Conservation (phyloP, 2,113 vertebrate genomes). For the Scolopax mira region DNA sequence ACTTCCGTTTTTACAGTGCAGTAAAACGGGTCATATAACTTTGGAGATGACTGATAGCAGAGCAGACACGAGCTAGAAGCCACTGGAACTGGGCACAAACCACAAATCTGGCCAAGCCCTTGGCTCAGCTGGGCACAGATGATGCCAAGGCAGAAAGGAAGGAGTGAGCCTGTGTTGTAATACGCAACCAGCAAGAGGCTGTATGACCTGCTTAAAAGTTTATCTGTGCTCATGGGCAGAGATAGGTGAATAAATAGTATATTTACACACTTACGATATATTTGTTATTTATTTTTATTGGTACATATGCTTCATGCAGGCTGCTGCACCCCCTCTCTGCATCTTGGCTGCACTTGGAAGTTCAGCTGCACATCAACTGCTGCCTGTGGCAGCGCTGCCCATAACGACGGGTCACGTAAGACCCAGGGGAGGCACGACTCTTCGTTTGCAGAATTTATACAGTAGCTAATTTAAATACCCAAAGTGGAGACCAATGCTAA, state of each 20-base stretch:
- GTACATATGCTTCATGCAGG: accelerated
- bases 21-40: neutral
- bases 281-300: accelerated
- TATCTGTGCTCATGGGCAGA: neutral
- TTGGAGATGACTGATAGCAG: neutral
- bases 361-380: neutral
- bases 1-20: neutral
- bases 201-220: accelerated
- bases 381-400: neutral
- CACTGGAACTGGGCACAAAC: neutral
- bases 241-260: neutral
- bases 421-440: neutral
- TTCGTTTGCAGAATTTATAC: neutral
- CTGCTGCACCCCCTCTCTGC: neutral
- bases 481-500: neutral
- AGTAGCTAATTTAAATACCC: neutral
- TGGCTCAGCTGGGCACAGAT: accelerated
- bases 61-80: neutral
- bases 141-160: neutral
- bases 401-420: accelerated
- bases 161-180: neutral
- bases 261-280: neutral
- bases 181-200: neutral
- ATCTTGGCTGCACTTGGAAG: neutral
- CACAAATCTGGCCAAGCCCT: accelerated